A percentile compares a stretch with the other conserved stretches of the same genome.
Conservation (phyloP, 2,113 vertebrate genomes). For the Tragulus kanchil region DNA sequence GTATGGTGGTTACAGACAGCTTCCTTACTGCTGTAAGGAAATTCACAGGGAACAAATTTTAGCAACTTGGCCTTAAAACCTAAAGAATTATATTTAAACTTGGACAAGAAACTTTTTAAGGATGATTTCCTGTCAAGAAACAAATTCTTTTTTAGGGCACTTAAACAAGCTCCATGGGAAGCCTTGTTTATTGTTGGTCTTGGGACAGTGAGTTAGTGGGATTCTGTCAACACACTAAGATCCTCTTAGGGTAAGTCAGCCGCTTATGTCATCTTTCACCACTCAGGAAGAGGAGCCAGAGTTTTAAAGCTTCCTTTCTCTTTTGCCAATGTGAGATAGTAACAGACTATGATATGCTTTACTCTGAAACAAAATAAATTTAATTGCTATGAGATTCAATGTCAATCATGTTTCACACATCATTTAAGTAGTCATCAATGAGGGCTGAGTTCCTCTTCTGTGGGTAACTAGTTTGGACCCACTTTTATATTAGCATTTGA, state of each 20-base stretch:
- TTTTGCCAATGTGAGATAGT: slow-evolving; percentile 10
- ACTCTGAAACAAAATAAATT: slow-evolving; percentile 31
- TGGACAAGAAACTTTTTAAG: slow-evolving; percentile 44
- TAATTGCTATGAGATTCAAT: not conserved
- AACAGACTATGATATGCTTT: not conserved
- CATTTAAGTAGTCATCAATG: not conserved
- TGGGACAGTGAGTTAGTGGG: not conserved
- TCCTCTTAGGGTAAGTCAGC: not conserved
- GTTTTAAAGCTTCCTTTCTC: not conserved
- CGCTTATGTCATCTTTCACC: not conserved
- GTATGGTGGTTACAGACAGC: not conserved
- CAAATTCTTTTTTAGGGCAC: slow-evolving; percentile 17
- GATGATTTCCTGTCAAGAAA: slow-evolving; percentile 57
- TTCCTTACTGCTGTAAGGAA: slow-evolving; percentile 26
- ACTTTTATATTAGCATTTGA: slow-evolving; percentile 26
- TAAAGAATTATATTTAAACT: slow-evolving; percentile 48
- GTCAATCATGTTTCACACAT: not conserved
- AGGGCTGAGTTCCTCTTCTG: not conserved
- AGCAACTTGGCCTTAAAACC: not conserved
- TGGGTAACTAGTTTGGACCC: not conserved
- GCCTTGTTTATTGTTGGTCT: slow-evolving; percentile 44
- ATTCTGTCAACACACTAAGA: not conserved
- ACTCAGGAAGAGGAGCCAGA: not conserved
- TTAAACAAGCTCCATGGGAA: slow-evolving; percentile 21
- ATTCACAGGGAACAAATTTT: slow-evolving; percentile 38